Base-by-base conservation (phyloP, 2,113 vertebrate species). In the Tiliqua scincoides region DNA sequence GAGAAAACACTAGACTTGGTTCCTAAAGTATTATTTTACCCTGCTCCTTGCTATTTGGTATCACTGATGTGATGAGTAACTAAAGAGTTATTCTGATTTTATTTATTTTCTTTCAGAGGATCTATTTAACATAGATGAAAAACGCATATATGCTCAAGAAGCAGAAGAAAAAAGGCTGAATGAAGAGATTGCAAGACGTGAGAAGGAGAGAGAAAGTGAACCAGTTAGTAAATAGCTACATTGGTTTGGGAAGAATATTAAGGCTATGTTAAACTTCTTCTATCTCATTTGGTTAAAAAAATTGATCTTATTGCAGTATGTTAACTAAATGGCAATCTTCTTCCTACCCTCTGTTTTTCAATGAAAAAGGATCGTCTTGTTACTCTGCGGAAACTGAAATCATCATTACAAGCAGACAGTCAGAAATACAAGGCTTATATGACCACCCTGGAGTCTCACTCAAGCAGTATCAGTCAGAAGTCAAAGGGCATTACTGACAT, bases 361-460 rank as follows among this genome's bases (percentile, higher is more conserved):
- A 59, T 92, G 88, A 82, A 57, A 85, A 92, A 99, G 99, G 98
- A 99, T 90, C 98, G 97, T 61, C 95, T 99, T 43, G 97, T 97
- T 94, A 96, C 95, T 0, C 97, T 99, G 85, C 96, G 96, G 87
- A 99, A 96, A 3, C 62, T 98, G 79, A 98, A 97, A 89, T 40
- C 91, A 0, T 96, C 96, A 62, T 94, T 98, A 67, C 97, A 99
- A 95, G 93, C 96, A 43, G 98, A 99, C 78, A 95, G 98, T 54
- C 97, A 99, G 93, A 98, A 99, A 90, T 97, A 98, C 48, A 97
- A 98, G 89, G 97, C 95, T 79, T 99, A 98, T 89, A 93, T 95
- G 74, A 93, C 93, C 81, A 97, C 95, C 87, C 90, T 98, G 90
- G 97, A 98, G 57, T 95, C 96, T 57, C 98, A 98, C 84, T 94